Evolutionary conservation across 2,888 invertebrate species (phyloP).

Genomic region (Pristionchus japonicus): DNA sequence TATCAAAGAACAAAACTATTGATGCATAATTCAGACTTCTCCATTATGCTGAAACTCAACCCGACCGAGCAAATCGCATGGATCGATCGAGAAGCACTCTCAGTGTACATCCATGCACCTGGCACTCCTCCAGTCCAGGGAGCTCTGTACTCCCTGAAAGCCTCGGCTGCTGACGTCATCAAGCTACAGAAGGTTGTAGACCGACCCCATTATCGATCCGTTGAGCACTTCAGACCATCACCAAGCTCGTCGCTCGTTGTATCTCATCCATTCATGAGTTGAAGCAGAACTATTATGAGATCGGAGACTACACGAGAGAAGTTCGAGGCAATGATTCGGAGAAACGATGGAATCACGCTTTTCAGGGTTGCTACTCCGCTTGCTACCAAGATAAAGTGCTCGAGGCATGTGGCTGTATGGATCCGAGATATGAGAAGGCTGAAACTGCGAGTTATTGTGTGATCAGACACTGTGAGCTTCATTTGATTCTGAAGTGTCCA

Average conservation of each 20-base stretch:
- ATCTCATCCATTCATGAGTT: neutral
- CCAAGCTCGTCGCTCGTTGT: neutral
- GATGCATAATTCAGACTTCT: neutral
- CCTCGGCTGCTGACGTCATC: neutral
- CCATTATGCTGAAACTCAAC: constrained; percentile 2
- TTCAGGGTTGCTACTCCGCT: too few species aligned
- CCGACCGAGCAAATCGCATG: neutral
- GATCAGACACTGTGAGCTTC: too few species aligned
- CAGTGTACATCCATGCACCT: constrained; percentile 7
- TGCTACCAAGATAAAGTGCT: too few species aligned
- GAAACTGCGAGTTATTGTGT: too few species aligned
- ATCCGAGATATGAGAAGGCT: too few species aligned
- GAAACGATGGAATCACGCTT: too few species aligned
- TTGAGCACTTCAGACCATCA: neutral
- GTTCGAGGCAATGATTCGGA: too few species aligned
- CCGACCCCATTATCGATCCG: neutral
- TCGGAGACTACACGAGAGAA: constrained; percentile 30
- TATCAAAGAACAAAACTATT: neutral
- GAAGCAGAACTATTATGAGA: constrained; percentile 12
- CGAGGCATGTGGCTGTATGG: too few species aligned
- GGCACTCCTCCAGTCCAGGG: constrained; percentile 1
- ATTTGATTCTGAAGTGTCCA: too few species aligned
- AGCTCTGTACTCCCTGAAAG: neutral
- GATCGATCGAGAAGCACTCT: neutral
- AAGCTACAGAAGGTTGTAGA: neutral